phyloP scores from a whole-genome alignment of 2,113 vertebrate species.

The Notechis scutatus region DNA sequence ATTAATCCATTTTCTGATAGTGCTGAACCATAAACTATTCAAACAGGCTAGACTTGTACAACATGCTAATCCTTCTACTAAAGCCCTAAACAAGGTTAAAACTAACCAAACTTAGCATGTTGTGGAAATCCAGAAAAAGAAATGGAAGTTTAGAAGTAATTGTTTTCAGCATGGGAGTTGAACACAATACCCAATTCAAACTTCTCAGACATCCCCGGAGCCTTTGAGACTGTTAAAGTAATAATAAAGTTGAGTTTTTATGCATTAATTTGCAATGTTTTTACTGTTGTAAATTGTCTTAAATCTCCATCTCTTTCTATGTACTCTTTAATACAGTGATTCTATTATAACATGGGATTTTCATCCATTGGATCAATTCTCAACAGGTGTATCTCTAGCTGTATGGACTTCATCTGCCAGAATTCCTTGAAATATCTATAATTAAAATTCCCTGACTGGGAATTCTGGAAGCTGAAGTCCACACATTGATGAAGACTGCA shows the following conservation, averaged over 20 bases:
- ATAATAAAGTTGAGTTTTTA: neutral
- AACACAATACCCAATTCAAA: neutral
- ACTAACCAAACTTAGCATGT: neutral
- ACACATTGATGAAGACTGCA: neutral
- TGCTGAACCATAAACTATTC: neutral
- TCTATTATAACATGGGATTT: neutral
- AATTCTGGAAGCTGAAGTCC: neutral
- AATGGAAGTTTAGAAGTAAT: neutral
- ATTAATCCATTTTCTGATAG: neutral
- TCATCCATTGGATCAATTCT: neutral
- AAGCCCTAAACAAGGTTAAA: neutral
- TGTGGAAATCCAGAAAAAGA: neutral
- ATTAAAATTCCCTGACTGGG: neutral
- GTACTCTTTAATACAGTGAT: neutral
- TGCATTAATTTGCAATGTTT: neutral
- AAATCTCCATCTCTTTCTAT: neutral
- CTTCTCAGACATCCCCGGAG: neutral
- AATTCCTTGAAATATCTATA: neutral
- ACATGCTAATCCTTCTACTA: neutral
- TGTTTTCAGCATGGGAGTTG: neutral
- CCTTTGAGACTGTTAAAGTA: neutral
- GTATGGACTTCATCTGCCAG: neutral
- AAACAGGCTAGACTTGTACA: neutral
- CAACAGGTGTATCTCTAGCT: neutral
- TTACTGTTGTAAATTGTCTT: neutral